These are phyloP conservation scores for Synanthedon myopaeformis DNA, from an alignment of 2,888 invertebrate genomes.

Conservation along the genomic window DNA sequence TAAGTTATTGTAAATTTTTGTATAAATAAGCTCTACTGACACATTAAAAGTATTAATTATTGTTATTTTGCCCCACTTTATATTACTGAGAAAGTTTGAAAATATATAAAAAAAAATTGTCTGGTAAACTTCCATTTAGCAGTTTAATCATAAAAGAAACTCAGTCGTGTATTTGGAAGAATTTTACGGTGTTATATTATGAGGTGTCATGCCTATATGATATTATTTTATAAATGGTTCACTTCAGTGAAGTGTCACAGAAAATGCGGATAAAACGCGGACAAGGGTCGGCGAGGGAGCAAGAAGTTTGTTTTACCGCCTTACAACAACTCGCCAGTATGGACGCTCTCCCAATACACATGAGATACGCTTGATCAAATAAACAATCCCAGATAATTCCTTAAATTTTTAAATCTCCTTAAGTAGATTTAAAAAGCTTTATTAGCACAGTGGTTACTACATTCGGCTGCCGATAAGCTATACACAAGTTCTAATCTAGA, in stretches of 20 bases:
- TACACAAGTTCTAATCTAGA: too few relatives aligned
- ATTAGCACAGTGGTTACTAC: too few relatives aligned
- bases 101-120: too few relatives aligned
- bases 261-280: conserved; percentile 28
- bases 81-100: too few relatives aligned
- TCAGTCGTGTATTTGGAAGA: neutral
- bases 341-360: conserved; percentile 10
- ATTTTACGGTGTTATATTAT: neutral
- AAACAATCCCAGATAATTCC: too few relatives aligned
- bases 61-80: too few relatives aligned
- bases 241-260: conserved; percentile 10
- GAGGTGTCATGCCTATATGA: neutral
- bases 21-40: too few relatives aligned
- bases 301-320: conserved; percentile 43
- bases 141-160: neutral
- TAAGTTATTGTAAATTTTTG: too few relatives aligned
- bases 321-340: conserved; percentile 26
- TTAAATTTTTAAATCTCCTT: too few relatives aligned
- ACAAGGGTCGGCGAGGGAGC: conserved; percentile 16
- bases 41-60: too few relatives aligned
- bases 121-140: neutral
- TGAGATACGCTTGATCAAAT: conserved; percentile 8
- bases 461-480: too few relatives aligned
- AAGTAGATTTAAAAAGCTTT: too few relatives aligned
- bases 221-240: neutral